phyloP scores from a whole-genome alignment of 2,888 invertebrate genomes.

The Chrysomela aeneicollis region DNA sequence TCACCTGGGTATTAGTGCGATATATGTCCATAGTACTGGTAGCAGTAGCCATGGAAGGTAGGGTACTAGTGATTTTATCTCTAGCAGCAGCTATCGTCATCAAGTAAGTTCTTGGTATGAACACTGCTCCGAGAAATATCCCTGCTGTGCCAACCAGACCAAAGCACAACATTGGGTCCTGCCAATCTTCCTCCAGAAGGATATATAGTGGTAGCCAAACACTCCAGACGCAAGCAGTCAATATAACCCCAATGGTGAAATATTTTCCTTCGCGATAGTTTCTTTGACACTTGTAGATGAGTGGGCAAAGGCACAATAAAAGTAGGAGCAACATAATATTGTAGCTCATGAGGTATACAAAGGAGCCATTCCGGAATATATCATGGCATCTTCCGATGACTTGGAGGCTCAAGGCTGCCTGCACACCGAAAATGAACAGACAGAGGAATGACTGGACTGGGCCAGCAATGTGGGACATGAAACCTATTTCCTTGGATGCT shows the following conservation, averaged over 20 bases:
- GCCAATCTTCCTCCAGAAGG: conserved; percentile 63
- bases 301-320: conserved; percentile 67
- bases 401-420: conserved; percentile 65
- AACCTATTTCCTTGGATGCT: conserved; percentile 71
- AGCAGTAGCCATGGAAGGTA: conserved; percentile 62
- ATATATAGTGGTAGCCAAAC: conserved; percentile 68
- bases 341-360: conserved; percentile 67
- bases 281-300: conserved; percentile 70
- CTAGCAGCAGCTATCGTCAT: conserved; percentile 71
- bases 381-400: conserved; percentile 62
- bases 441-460: conserved; percentile 72
- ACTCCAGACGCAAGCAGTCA: conserved; percentile 68
- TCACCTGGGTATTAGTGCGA: conserved; percentile 57
- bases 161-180: conserved; percentile 68
- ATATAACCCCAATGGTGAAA: conserved; percentile 65
- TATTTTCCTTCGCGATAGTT: conserved; percentile 74
- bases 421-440: conserved; percentile 70
- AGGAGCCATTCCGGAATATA: conserved; percentile 61
- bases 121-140: conserved; percentile 69
- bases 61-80: conserved; percentile 66
- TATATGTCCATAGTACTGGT: conserved; percentile 63
- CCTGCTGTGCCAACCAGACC: conserved; percentile 71
- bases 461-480: conserved; percentile 75
- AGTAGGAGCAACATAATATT: conserved; percentile 68
- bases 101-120: conserved; percentile 74